Evolutionary conservation across 2,888 invertebrate genomes (phyloP).

Genomic region (Xestia xanthographa): DNA sequence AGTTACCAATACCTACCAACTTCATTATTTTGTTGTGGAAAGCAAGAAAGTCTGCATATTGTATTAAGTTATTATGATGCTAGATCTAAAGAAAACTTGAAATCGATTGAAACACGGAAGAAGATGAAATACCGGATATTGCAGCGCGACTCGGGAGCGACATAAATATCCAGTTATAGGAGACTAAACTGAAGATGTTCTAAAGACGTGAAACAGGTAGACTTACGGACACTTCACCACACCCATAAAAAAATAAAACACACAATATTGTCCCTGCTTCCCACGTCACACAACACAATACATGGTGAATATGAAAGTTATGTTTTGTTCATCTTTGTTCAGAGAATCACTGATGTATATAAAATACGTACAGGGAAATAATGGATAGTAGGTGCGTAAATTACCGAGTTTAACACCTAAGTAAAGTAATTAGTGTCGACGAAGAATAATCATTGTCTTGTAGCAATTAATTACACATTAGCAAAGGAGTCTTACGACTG

Average conservation of each 20-base stretch:
- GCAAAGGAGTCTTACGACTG: neutral
- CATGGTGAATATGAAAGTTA: conserved; percentile 57
- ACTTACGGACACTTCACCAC: neutral
- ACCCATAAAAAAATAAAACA: conserved; percentile 21
- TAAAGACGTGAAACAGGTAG: too few species aligned
- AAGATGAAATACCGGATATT: neutral
- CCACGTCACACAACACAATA: conserved; percentile 51
- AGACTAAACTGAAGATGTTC: too few species aligned
- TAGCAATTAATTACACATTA: conserved; percentile 25
- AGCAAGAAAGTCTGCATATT: neutral
- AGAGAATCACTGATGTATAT: conserved; percentile 38
- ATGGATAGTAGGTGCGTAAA: conserved; percentile 18
- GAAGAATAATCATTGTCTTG: conserved; percentile 31
- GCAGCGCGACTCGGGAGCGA: neutral
- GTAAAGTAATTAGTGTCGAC: conserved; percentile 14
- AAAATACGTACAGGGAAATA: conserved; percentile 32
- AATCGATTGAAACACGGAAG: conserved; percentile 1
- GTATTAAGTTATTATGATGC: neutral
- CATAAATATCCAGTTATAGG: neutral
- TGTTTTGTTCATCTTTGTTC: conserved; percentile 48
- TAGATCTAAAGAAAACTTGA: neutral
- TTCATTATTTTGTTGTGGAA: neutral
- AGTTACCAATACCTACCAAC: too few species aligned
- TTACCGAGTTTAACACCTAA: conserved; percentile 36
- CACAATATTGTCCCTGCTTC: conserved; percentile 35